Percentiles rank a stretch among this genome's conserved stretches.
These are phyloP conservation scores for Elysia crispata DNA, from an alignment of 2,888 invertebrate species.

Conservation along the genomic window DNA sequence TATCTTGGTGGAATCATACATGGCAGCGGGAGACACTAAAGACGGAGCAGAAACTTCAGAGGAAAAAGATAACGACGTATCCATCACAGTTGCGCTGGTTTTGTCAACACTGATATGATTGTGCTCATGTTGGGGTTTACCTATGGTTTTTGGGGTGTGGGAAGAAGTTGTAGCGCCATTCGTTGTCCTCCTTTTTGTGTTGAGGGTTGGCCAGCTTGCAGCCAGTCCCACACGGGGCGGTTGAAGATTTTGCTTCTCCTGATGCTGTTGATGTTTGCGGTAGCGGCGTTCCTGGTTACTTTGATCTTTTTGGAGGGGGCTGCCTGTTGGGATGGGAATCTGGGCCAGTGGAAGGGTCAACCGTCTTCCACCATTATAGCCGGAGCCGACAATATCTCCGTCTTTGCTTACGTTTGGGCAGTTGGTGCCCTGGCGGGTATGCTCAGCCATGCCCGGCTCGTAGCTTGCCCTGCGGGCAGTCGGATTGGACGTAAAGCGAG, in stretches of 20 bases:
- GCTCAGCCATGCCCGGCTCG: conserved; percentile 18
- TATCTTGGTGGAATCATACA: no score
- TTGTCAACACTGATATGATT: no score
- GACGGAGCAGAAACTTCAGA: no score
- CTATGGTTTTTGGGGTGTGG: no score
- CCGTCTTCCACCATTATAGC: not conserved
- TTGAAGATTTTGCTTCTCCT: not conserved
- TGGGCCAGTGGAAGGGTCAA: not conserved
- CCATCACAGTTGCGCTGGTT: no score
- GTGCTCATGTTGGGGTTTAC: no score
- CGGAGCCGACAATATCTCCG: conserved; percentile 6
- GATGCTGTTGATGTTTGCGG: not conserved
- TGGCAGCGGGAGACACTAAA: no score
- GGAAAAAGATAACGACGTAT: no score
- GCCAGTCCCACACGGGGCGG: conserved; percentile 49
- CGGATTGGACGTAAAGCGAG: conserved; percentile 45
- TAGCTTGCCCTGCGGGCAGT: conserved; percentile 39
- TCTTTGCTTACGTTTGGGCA: conserved; percentile 20
- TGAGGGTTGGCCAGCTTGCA: conserved; percentile 53
- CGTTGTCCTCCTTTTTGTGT: conserved; percentile 21
- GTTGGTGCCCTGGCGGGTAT: not conserved
- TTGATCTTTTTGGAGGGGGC: not conserved
- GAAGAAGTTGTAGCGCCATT: conserved; percentile 25
- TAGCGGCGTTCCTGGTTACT: not conserved
- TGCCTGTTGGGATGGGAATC: not conserved